phyloP scores from a whole-genome alignment of 2,113 vertebrate genomes.

The Phainopepla nitens region DNA sequence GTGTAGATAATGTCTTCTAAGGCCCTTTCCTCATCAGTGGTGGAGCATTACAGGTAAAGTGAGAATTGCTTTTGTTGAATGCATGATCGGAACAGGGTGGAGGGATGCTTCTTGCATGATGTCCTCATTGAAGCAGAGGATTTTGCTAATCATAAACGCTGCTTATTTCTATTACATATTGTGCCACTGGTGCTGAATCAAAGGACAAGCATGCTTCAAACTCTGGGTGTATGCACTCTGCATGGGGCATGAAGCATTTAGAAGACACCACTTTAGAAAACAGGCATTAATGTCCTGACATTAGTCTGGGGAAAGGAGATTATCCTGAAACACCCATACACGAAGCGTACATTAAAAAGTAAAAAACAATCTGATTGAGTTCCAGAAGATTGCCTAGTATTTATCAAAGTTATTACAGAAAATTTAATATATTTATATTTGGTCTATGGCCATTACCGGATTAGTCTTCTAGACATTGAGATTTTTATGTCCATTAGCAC shows the following conservation, averaged over 20 bases:
- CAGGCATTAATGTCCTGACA: background rate
- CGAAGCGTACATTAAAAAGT: background rate
- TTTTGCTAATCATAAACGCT: constrained; percentile 59
- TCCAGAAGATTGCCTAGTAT: background rate
- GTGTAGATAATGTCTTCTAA: constrained; percentile 91
- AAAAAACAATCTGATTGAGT: background rate
- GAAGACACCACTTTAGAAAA: constrained; percentile 35
- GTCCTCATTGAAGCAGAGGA: constrained; percentile 24
- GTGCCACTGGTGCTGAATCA: constrained; percentile 27
- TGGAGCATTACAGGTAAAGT: constrained; percentile 84
- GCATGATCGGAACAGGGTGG: constrained; percentile 74
- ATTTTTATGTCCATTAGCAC: constrained; percentile 8
- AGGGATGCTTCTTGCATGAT: constrained; percentile 72
- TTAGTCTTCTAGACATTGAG: constrained; percentile 10
- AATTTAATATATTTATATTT: constrained; percentile 1
- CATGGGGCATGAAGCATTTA: constrained; percentile 10
- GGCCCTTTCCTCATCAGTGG: constrained; percentile 80
- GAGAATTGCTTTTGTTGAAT: constrained; percentile 61
- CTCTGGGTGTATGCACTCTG: constrained; percentile 47
- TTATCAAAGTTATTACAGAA: constrained; percentile 5
- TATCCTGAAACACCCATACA: background rate
- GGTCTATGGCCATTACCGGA: background rate
- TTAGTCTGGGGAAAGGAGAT: background rate
- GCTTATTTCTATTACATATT: constrained; percentile 63
- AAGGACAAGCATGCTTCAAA: constrained; percentile 14